These are phyloP conservation scores for Struthio camelus DNA, from an alignment of 2,113 vertebrate species.

Conservation along the genomic window DNA sequence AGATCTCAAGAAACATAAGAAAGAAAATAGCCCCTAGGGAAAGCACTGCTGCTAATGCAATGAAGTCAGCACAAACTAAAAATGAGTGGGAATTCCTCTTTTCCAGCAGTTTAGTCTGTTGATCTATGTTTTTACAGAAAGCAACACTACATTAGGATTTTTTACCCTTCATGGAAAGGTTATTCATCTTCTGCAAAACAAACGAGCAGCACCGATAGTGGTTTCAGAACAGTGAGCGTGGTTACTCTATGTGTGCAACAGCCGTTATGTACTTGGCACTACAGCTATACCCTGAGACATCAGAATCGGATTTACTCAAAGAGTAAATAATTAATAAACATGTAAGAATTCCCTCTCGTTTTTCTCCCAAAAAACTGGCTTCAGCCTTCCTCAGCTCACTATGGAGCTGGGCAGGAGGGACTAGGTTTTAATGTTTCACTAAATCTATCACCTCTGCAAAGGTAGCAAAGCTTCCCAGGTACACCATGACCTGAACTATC, in stretches of 20 bases:
- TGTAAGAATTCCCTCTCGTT: background rate
- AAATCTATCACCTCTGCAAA: conserved; percentile 37
- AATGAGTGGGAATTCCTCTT: conserved; percentile 17
- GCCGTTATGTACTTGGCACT: background rate
- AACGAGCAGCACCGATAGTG: background rate
- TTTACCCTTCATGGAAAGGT: background rate
- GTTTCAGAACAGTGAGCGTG: background rate
- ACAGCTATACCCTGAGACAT: background rate
- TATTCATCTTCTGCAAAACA: background rate
- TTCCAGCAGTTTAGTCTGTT: background rate
- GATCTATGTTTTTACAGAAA: background rate
- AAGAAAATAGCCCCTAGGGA: conserved; percentile 10
- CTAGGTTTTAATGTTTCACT: background rate
- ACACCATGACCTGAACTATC: background rate
- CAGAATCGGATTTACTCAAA: background rate
- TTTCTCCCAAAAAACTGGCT: background rate
- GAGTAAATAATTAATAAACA: background rate
- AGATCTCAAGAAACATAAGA: background rate
- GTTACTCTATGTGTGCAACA: background rate
- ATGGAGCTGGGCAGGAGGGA: background rate
- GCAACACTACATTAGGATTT: background rate
- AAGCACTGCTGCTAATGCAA: background rate
- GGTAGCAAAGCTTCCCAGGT: conserved; percentile 25
- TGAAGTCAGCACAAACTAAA: background rate
- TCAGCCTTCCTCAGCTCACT: background rate